These are phyloP conservation scores for Typhlichthys subterraneus DNA, from an alignment of 2,797 vertebrate genomes.

Conservation along the genomic window DNA sequence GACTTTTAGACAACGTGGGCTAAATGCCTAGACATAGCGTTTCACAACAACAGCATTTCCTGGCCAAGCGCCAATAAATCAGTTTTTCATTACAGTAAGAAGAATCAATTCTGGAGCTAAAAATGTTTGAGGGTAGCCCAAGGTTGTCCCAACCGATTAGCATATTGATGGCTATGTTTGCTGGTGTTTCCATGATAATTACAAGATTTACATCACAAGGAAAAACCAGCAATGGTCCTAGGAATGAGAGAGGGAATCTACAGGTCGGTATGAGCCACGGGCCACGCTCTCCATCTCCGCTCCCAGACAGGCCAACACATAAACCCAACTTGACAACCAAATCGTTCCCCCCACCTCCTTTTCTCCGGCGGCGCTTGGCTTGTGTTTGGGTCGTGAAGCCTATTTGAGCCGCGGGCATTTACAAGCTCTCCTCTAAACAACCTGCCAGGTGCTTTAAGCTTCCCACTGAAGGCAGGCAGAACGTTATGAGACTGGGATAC, in stretches of 20 bases:
- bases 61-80: too few relatives aligned
- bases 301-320: constrained; percentile 71
- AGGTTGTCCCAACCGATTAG: too few relatives aligned
- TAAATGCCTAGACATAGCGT: too few relatives aligned
- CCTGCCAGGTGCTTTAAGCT: constrained; percentile 87
- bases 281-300: constrained; percentile 72
- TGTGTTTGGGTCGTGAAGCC: constrained; percentile 60
- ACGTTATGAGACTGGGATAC: constrained; percentile 77
- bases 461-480: constrained; percentile 70
- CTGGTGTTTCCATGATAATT: too few relatives aligned
- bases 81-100: too few relatives aligned
- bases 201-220: constrained; percentile 9
- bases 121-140: too few relatives aligned
- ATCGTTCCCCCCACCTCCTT: constrained; percentile 76
- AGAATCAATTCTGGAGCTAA: too few relatives aligned
- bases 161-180: too few relatives aligned
- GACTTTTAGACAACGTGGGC: too few relatives aligned
- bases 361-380: constrained; percentile 62
- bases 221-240: constrained; percentile 4
- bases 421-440: constrained; percentile 84
- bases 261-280: constrained; percentile 68
- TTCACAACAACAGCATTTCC: too few relatives aligned
- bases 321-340: constrained; percentile 93
- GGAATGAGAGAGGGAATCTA: constrained; percentile 41
- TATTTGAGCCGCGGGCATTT: constrained; percentile 84